Evolutionary conservation across 2,888 invertebrate species (phyloP).

Genomic region (Noctua fimbriata): DNA sequence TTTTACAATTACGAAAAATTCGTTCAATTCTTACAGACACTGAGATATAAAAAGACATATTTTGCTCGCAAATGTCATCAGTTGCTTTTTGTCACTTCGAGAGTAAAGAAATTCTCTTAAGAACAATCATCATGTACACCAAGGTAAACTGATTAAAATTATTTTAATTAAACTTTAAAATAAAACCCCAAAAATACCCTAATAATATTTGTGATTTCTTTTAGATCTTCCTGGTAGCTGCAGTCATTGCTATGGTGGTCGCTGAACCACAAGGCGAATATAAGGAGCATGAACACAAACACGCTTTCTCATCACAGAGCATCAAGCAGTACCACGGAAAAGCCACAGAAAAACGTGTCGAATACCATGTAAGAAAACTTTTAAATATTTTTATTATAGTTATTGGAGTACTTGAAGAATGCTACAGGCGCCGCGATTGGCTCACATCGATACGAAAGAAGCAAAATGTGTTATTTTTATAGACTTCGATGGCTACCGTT

Average conservation of each 20-base stretch:
- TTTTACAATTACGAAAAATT: constrained; percentile 46
- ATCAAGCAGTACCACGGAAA: constrained; percentile 74
- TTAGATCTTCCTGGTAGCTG: constrained; percentile 65
- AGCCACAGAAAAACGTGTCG: constrained; percentile 55
- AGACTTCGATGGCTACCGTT: too few species aligned
- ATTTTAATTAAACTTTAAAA: neutral
- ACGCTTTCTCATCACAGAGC: constrained; percentile 73
- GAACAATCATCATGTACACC: constrained; percentile 35
- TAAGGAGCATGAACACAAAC: constrained; percentile 64
- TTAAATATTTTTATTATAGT: too few species aligned
- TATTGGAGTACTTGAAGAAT: too few species aligned
- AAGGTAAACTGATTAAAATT: constrained; percentile 26
- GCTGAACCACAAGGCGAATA: constrained; percentile 60
- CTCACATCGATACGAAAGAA: too few species aligned
- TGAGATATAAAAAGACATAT: constrained; percentile 45
- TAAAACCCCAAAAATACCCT: neutral
- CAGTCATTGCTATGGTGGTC: constrained; percentile 59
- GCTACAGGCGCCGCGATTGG: too few species aligned
- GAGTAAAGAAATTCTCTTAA: constrained; percentile 17
- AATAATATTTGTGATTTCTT: neutral
- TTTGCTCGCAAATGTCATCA: constrained; percentile 40
- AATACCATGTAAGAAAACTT: constrained; percentile 41
- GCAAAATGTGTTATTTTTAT: too few species aligned
- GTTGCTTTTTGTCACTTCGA: constrained; percentile 29
- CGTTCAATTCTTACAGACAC: constrained; percentile 4